phyloP scores from a whole-genome alignment of 2,797 vertebrate genomes.

The Lagorchestes hirsutus region DNA sequence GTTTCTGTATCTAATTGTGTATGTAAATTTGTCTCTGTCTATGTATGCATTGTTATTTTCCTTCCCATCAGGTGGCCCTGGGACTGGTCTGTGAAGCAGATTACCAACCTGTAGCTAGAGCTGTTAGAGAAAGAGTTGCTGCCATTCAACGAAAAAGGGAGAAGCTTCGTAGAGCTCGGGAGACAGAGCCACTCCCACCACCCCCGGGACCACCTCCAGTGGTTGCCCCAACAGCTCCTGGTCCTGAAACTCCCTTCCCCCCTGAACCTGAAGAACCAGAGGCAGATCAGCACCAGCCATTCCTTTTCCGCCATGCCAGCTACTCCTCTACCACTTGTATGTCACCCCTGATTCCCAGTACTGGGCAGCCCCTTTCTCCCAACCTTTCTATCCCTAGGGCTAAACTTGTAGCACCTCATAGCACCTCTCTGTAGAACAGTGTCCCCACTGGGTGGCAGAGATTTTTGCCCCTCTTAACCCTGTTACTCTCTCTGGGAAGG shows the following conservation, averaged over 20 bases:
- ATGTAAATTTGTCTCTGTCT: background rate
- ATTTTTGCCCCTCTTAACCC: background rate
- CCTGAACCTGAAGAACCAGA: constrained; percentile 95
- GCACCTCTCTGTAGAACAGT: background rate
- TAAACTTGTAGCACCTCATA: background rate
- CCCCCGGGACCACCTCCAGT: constrained; percentile 71
- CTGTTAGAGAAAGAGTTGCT: constrained; percentile 93
- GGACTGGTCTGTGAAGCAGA: constrained; percentile 95
- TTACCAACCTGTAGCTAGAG: constrained; percentile 96
- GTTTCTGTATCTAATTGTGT: background rate
- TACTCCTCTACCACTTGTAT: constrained; percentile 90
- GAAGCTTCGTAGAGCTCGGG: constrained; percentile 89
- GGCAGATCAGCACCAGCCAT: constrained; percentile 92
- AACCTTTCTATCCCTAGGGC: constrained; percentile 4
- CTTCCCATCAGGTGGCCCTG: constrained; percentile 90
- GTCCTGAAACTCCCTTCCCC: constrained; percentile 80
- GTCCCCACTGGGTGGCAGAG: background rate
- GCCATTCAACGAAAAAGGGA: constrained; percentile 95
- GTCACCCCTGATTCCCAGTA: constrained; percentile 13
- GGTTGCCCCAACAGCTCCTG: constrained; percentile 72
- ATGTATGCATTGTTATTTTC: background rate
- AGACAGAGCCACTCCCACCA: constrained; percentile 81
- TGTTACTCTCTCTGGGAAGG: constrained; percentile 18
- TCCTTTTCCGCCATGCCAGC: constrained; percentile 88
- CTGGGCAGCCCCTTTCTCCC: background rate